Evolutionary conservation across 2,113 vertebrate genomes (phyloP), one percentile per base, ranked within the genome.

Genomic region (Cynocephalus volans): DNA sequence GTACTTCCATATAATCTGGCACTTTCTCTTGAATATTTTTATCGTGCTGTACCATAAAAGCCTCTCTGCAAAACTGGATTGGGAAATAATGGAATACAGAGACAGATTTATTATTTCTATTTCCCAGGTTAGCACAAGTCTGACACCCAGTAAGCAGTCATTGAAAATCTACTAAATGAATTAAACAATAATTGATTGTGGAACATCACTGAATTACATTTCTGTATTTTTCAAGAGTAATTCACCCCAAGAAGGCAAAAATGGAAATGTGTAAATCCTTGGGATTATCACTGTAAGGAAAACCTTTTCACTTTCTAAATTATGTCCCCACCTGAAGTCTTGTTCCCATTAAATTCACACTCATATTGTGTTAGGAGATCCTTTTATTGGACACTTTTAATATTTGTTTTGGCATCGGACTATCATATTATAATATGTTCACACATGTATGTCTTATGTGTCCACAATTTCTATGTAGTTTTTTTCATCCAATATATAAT

Each of bases 91-190:
- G 56, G 14, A 70, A 84, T 67, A 85, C 6, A 95, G 77, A 70
- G 12, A 52, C 5, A 48, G 4, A 56, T 72, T 67, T 10, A 90
- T 93, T 85, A 84, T 81, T 77, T 82, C 26, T 86, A 13, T 2
- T 86, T 83, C 15, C 11, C 14, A 64, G 1, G 1, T 72, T 75
- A 88, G 5, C 28, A 91, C 15, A 41, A 8, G 7, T 62, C 21
- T 90, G 48, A 5, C 19, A 81, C 3, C 28, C 6, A 52, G 10
- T 14, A 69, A 3, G 1, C 4, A 92, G 4, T 82, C 60, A 95
- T 15, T 88, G 31, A 62, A 94, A 54, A 81, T 95, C 12, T 77
- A 10, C 9, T 83, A 67, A 87, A 56, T 70, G 12, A 93, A 80
- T 83, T 76, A 76, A 94, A 77, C 8, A 69, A 33, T 23, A 52